A percentile compares a stretch with the other conserved stretches of the same genome.
Conservation (phyloP, 2,888 invertebrate genomes). For the Melanargia galathea region DNA sequence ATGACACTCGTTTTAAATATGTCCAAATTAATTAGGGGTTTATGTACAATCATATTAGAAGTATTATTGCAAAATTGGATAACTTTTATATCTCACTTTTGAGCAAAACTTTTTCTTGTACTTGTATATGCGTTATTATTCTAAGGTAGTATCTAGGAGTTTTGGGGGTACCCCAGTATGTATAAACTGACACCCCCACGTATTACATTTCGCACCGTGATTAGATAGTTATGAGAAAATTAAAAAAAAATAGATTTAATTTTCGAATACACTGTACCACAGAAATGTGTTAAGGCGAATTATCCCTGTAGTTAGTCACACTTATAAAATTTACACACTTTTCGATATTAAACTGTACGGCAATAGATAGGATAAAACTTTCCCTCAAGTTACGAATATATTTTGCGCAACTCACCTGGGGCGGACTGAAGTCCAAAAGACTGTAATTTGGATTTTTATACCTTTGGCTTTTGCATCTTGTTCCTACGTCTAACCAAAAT, state of each 20-base stretch:
- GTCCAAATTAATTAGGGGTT: neutral
- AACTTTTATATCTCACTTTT: neutral
- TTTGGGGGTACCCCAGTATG: slow-evolving; percentile 38
- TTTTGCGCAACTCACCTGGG: neutral
- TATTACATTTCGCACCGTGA: slow-evolving; percentile 72
- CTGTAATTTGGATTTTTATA: slow-evolving; percentile 2
- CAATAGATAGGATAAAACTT: neutral
- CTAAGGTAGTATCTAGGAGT: slow-evolving; percentile 48
- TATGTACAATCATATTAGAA: neutral
- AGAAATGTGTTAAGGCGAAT: slow-evolving; percentile 20
- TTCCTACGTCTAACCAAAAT: neutral
- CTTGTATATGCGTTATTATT: slow-evolving; percentile 10
- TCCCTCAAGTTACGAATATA: neutral
- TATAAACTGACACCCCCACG: slow-evolving; percentile 62
- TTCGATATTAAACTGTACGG: too few relatives aligned
- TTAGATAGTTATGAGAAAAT: slow-evolving; percentile 74
- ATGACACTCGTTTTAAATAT: neutral
- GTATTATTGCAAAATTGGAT: neutral
- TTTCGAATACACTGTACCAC: slow-evolving; percentile 6
- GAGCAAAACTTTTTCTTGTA: neutral
- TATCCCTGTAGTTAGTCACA: slow-evolving; percentile 1
- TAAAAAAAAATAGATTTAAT: slow-evolving; percentile 47
- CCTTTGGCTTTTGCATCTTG: neutral
- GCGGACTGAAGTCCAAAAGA: neutral
- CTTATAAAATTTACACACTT: neutral